These are phyloP conservation scores for Phocides pigmalion DNA, from an alignment of 1,140 invertebrate genomes.

Conservation along the genomic window DNA sequence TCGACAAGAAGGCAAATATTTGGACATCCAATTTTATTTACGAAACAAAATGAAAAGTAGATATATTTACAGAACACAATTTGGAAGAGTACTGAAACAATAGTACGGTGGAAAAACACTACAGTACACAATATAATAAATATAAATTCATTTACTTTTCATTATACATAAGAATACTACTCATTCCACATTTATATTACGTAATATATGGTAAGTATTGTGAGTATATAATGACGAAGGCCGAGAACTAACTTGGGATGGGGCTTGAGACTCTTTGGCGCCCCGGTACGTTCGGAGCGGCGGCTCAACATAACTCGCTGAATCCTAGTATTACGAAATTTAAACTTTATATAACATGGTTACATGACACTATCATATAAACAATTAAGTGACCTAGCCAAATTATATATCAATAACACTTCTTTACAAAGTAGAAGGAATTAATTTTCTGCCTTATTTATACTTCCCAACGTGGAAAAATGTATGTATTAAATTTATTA, in stretches of 20 bases:
- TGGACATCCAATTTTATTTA: neutral
- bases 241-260: neutral
- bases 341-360: constrained; percentile 7
- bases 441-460: neutral
- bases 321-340: constrained; percentile 14
- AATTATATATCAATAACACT: neutral
- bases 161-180: neutral
- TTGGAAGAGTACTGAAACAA: neutral
- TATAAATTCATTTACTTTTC: neutral
- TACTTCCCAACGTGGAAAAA: neutral
- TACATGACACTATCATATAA: neutral
- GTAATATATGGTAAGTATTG: neutral
- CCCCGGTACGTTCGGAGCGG: constrained; percentile 11
- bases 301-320: constrained; percentile 13
- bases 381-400: neutral
- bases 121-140: neutral
- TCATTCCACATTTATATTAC: constrained; percentile 15
- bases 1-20: neutral
- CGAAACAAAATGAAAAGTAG: neutral
- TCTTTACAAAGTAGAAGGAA: too few species aligned
- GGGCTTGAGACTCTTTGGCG: constrained; percentile 3
- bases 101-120: neutral
- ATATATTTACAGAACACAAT: neutral
- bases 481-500: too few species aligned
- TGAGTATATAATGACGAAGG: neutral